Evolutionary conservation across 2,113 vertebrate genomes (phyloP), one percentile per base, ranked within the genome.

Genomic region (Pimephales promelas): DNA sequence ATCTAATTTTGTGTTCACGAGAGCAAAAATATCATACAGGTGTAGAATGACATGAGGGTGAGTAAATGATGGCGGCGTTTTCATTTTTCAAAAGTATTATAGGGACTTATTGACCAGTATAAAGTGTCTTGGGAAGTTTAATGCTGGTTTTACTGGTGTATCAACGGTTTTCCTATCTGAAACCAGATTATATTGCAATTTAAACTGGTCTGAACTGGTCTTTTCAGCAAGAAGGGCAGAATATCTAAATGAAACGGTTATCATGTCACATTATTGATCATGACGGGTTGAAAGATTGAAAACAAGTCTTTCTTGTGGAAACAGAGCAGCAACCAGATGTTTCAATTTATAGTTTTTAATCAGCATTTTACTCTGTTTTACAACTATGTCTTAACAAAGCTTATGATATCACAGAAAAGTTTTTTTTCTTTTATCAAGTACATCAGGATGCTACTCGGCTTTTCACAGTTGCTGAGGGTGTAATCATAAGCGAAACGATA

Each of bases 401-500:
- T 56, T 73, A 40, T 45, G 43, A 22, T 43, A 78, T 66, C 56
- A 80, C 10, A 40, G 43, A 31, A 54, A 84, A 45, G 54, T 71
- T 64, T 2, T 9, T 40, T 40, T 72, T 71, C 81, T 79, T 20
- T 52, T 72, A 86, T 24, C 78, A 83, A 66, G 34, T 22, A 22
- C 62, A 82, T 77, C 56, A 84, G 57, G 64, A 61, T 40, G 24
- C 40, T 71, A 61, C 73, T 49, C 43, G 20, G 8, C 57, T 56
- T 85, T 85, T 81, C 72, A 85, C 61, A 81, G 79, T 34, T 74
- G 10, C 70, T 40, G 34, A 40, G 82, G 71, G 47, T 84, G 77
- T 84, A 84, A 81, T 81, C 78, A 84, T 82, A 74, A 74, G 72
- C 72, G 66, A 66, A 66, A 54, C 73, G 28, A 74, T 74, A 83